Percentiles rank a stretch among this genome's conserved stretches.
phyloP scores from a whole-genome alignment of 2,113 vertebrate species.

The Suricata suricatta region DNA sequence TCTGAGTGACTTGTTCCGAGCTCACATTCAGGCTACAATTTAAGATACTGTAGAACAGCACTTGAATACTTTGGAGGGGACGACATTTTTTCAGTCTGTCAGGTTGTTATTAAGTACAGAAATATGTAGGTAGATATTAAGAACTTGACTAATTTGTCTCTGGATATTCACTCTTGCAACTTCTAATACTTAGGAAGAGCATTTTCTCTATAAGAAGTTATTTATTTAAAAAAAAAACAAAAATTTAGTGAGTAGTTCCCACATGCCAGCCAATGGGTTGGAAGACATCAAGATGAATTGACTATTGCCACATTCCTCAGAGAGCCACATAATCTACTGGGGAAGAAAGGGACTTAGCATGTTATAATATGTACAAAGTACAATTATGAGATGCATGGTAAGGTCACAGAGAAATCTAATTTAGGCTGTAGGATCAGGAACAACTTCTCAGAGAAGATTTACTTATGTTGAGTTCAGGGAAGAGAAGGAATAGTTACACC shows the following conservation, averaged over 20 bases:
- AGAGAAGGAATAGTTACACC: not conserved
- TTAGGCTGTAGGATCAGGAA: not conserved
- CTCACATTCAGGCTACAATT: not conserved
- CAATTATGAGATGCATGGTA: not conserved
- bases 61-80: not conserved
- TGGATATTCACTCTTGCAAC: not conserved
- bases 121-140: slow-evolving; percentile 1
- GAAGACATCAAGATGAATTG: not conserved
- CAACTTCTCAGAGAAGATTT: not conserved
- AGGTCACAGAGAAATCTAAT: not conserved
- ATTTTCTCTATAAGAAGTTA: not conserved
- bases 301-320: not conserved
- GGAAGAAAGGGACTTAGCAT: not conserved
- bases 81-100: not conserved
- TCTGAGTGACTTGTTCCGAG: slow-evolving; percentile 4
- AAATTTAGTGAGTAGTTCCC: not conserved
- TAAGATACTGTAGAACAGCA: not conserved
- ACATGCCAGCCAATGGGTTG: not conserved
- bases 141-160: slow-evolving; percentile 38
- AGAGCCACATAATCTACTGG: not conserved
- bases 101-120: not conserved
- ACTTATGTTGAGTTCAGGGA: not conserved
- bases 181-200: slow-evolving; percentile 39
- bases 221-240: slow-evolving; percentile 5
- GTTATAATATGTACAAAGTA: not conserved